Evolutionary conservation across 2,113 vertebrate genomes (phyloP).

Genomic region (Craseonycteris thonglongyai): DNA sequence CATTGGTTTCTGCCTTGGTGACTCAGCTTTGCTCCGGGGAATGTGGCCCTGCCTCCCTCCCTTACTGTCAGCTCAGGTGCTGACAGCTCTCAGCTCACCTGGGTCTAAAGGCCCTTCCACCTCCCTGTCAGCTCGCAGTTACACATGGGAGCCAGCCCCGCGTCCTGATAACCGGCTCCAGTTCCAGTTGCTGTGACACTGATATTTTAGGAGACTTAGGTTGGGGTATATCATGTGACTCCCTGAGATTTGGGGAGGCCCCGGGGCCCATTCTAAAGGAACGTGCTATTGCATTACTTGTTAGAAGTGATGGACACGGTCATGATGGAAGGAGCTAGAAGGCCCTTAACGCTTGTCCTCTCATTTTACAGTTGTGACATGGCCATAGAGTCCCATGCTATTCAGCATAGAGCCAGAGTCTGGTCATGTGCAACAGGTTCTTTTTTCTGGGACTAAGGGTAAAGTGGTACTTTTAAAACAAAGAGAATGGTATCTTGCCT

Average conservation of each 20-base stretch:
- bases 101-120: not conserved
- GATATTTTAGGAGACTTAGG: not conserved
- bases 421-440: too few relatives aligned
- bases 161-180: not conserved
- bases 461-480: not conserved
- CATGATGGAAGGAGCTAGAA: not conserved
- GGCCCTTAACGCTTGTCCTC: too few relatives aligned
- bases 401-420: not conserved
- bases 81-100: not conserved
- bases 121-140: not conserved
- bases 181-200: not conserved
- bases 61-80: not conserved
- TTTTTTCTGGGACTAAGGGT: not conserved
- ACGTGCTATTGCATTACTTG: not conserved
- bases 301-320: not conserved
- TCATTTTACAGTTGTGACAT: not conserved
- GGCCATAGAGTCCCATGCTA: not conserved
- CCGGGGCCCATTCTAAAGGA: not conserved
- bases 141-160: not conserved
- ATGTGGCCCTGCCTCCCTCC: slow-evolving; percentile 25
- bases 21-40: slow-evolving; percentile 47
- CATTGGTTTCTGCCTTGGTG: slow-evolving; percentile 39
- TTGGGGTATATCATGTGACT: not conserved
- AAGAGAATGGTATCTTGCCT: not conserved
- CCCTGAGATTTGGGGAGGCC: not conserved